Base-by-base conservation (phyloP, 2,888 invertebrate species). In the Dicyrtoma fusca region DNA sequence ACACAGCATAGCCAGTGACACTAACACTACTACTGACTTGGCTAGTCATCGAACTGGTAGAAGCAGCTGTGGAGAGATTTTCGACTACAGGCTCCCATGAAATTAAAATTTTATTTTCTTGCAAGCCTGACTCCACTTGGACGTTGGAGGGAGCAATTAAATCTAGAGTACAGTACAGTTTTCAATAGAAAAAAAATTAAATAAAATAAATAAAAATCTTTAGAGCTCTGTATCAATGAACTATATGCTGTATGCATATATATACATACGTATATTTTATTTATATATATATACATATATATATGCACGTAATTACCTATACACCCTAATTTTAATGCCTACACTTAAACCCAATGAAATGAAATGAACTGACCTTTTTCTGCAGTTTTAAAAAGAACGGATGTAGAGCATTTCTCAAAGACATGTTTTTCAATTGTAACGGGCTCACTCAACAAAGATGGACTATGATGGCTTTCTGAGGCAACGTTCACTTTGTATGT, bases 1-100 rank as follows among this genome's bases (percentile, higher is more conserved):
- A 64, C 25, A 25, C 23, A 21, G 45, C 44, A 26, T 64, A 64
- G n/a, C 64, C 64, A 11, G 64, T 49, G 25, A 64, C 64, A 34
- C 34, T 34, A 34, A 3, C 34, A 34, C 34, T 34, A 34, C 34
- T 34, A 34, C 34, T 34, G 34, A 34, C 34, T 23, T 23, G 13
- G 14, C n/a, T 59, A 13, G 59, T 59, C 23, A 23, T 25, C 1
- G 53, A 17, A 19, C 53, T 19, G 11, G 53, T 21, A 11, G 53
- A 53, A 21, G 17, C 53, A 53, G 17, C 49, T 17, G 10, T 17
- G 21, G 11, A 17, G 17, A 19, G 11, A 53, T 59, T 59, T 13
- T 64, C 64, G 0, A 25, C n/a, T 5, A 64, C 64, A 25, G 64
- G 64, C 8, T 21, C 10, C 64, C 64, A 64, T 21, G 21, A 42